Conservation (phyloP, 1,140 invertebrate species). For the Nebria ingens region DNA sequence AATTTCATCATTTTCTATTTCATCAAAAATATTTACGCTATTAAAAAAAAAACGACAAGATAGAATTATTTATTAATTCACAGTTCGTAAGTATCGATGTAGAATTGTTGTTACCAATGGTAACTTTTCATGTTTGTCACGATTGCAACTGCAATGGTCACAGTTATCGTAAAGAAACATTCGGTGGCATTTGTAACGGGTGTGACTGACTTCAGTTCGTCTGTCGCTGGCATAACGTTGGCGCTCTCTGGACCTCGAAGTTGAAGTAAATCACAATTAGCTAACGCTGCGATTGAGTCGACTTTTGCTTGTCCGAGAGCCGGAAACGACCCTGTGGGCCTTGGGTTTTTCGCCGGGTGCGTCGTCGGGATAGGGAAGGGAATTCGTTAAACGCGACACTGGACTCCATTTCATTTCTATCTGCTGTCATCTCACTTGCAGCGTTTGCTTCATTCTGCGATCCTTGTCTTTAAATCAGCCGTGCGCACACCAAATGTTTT, state of each 20-base stretch:
- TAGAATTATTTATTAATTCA: no score
- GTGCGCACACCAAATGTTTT: constrained; percentile 13
- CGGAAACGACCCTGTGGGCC: no score
- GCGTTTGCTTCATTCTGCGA: background rate
- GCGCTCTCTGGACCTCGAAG: background rate
- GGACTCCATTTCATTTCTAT: background rate
- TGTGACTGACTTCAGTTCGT: background rate
- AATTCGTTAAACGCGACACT: constrained; percentile 17
- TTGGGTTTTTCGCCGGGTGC: no score
- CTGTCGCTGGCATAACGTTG: background rate
- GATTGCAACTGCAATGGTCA: background rate
- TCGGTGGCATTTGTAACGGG: background rate
- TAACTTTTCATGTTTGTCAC: background rate
- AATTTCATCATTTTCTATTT: no score
- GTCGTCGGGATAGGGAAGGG: no score
- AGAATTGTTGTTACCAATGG: no score
- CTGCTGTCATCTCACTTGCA: background rate
- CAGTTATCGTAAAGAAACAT: background rate
- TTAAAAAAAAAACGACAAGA: no score
- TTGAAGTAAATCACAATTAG: constrained; percentile 7
- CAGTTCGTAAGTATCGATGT: no score
- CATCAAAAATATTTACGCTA: background rate
- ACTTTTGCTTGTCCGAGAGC: background rate
- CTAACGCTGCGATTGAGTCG: background rate
- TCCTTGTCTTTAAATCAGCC: constrained; percentile 11